Evolutionary conservation across 2,888 invertebrate genomes (phyloP).

Genomic region (Metallyticus violacea): DNA sequence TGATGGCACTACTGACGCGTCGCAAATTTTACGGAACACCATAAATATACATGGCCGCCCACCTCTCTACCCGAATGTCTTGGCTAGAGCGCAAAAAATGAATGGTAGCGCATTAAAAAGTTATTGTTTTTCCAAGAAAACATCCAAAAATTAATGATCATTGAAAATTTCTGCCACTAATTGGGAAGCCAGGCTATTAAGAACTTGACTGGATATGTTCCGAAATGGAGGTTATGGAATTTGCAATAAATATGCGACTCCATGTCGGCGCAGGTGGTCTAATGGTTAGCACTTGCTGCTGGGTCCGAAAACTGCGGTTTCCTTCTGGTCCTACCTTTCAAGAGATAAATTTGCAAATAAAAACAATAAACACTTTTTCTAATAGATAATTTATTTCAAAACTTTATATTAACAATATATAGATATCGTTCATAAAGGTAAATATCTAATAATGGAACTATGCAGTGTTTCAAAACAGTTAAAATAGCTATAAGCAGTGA

Average conservation of each 20-base stretch:
- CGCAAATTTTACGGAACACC: constrained; percentile 6
- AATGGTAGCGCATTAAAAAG: neutral
- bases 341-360: too few species aligned
- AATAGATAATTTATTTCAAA: too few species aligned
- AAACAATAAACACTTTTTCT: too few species aligned
- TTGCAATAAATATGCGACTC: neutral
- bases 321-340: neutral
- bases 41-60: neutral
- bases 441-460: too few species aligned
- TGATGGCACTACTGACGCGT: constrained; percentile 5
- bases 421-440: too few species aligned
- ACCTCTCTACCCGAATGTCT: neutral
- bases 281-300: neutral
- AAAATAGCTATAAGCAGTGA: too few species aligned
- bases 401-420: too few species aligned
- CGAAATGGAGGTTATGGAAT: neutral
- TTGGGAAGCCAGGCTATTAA: neutral
- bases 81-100: neutral
- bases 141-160: neutral
- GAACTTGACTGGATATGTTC: neutral
- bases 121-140: neutral
- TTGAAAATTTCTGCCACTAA: neutral
- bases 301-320: neutral
- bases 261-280: too few species aligned
- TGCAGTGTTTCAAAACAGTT: too few species aligned